Percentiles rank a stretch among this genome's conserved stretches.
Evolutionary conservation across 2,888 invertebrate genomes (phyloP).

Genomic region (Drosophila vallismaia): DNA sequence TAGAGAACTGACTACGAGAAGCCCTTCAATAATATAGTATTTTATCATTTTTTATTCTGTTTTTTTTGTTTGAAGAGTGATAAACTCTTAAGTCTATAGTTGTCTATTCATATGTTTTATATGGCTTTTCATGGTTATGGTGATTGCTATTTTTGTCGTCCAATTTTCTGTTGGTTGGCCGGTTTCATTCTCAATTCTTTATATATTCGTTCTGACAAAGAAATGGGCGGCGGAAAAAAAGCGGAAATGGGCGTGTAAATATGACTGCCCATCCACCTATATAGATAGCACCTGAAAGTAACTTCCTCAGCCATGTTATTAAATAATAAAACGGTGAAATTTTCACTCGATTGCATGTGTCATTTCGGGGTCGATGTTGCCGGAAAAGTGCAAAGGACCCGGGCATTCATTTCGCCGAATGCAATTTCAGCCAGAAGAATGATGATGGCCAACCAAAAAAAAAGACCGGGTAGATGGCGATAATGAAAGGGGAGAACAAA

Average conservation of each 20-base stretch:
- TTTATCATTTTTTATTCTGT: no score
- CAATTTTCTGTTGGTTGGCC: conserved; percentile 50
- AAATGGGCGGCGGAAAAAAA: conserved; percentile 20
- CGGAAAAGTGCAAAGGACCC: background rate
- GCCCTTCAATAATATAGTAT: background rate
- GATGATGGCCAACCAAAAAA: conserved; percentile 16
- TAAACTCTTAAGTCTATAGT: background rate
- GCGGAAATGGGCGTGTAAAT: conserved; percentile 38
- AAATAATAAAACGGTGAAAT: conserved; percentile 68
- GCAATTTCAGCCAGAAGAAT: conserved; percentile 52
- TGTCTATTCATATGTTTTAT: conserved; percentile 10
- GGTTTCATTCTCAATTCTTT: conserved; percentile 49
- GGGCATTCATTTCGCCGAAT: conserved; percentile 45
- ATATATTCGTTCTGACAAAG: conserved; percentile 31
- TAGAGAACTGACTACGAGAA: background rate
- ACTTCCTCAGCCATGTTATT: conserved; percentile 53
- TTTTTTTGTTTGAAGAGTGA: background rate
- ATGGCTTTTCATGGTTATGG: conserved; percentile 14
- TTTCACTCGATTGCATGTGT: conserved; percentile 67
- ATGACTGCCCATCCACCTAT: conserved; percentile 27
- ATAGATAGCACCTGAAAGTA: conserved; percentile 39
- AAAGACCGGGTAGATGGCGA: conserved; percentile 17
- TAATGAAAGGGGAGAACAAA: conserved; percentile 58
- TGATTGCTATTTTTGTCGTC: conserved; percentile 18
- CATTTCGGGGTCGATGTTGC: conserved; percentile 34